Conservation (phyloP, 2,797 vertebrate genomes). For the Psittacula derbiana region DNA sequence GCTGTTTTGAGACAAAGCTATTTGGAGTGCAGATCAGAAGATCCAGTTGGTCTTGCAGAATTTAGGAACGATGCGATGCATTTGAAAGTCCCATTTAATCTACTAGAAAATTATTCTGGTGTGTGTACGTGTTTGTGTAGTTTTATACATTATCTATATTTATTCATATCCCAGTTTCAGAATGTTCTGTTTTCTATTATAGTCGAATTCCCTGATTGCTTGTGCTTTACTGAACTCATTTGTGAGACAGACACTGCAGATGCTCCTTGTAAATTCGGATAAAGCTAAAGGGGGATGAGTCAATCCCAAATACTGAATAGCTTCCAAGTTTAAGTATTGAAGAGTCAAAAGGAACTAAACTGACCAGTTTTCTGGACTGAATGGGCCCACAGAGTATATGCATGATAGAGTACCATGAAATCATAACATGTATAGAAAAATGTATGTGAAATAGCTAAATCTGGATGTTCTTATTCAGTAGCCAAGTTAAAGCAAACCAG, state of each 20-base stretch:
- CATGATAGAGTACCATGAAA: background rate
- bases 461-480: background rate
- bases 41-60: background rate
- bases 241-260: background rate
- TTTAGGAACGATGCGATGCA: background rate
- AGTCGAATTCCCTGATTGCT: background rate
- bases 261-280: background rate
- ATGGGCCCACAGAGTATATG: background rate
- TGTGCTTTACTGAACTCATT: background rate
- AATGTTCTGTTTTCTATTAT: background rate
- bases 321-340: background rate
- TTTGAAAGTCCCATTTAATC: background rate
- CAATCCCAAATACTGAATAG: background rate
- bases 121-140: fast-evolving
- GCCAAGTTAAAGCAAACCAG: background rate
- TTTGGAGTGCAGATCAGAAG: background rate
- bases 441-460: background rate
- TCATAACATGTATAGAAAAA: background rate
- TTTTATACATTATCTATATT: background rate
- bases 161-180: background rate
- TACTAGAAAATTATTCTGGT: background rate
- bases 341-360: background rate
- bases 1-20: background rate
- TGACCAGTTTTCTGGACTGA: background rate
- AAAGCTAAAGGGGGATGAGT: background rate